A percentile compares a stretch with the other conserved stretches of the same genome.
These are phyloP conservation scores for Noctua fimbriata DNA, from an alignment of 2,888 invertebrate genomes.

Conservation along the genomic window DNA sequence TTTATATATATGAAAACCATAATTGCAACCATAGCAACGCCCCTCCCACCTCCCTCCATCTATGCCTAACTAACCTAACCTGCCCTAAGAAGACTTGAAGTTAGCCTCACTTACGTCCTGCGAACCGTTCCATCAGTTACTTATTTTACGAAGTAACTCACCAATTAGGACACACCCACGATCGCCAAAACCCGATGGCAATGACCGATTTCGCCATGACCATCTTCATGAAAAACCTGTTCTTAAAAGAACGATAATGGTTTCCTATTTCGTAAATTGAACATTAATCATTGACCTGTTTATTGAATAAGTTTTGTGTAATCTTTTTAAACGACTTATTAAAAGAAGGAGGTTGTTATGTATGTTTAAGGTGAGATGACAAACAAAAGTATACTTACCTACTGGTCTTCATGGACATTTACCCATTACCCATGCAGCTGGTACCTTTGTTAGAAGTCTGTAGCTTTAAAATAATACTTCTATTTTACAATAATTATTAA, in stretches of 20 bases:
- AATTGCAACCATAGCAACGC: background rate
- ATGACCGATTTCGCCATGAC: constrained; percentile 72
- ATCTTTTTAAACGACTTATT: too few species aligned
- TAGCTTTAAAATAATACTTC: too few species aligned
- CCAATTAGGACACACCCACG: background rate
- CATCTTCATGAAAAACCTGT: constrained; percentile 63
- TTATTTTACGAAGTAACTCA: background rate
- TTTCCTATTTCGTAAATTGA: constrained; percentile 17
- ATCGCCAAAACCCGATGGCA: constrained; percentile 67
- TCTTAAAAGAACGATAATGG: constrained; percentile 9
- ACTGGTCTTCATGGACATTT: too few species aligned
- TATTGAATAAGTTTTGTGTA: background rate
- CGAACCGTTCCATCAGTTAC: background rate
- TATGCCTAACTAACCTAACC: background rate
- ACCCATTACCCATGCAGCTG: too few species aligned
- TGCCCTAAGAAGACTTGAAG: background rate
- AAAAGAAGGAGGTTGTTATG: too few species aligned
- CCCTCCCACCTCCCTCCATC: background rate
- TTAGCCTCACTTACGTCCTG: background rate
- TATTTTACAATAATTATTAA: too few species aligned
- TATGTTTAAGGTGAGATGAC: too few species aligned
- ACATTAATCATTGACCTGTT: constrained; percentile 17
- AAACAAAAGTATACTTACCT: too few species aligned
- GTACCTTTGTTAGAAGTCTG: too few species aligned
- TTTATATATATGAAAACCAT: too few species aligned